Base-by-base conservation (phyloP, 2,888 invertebrate genomes). In the Protodeltote pygarga region DNA sequence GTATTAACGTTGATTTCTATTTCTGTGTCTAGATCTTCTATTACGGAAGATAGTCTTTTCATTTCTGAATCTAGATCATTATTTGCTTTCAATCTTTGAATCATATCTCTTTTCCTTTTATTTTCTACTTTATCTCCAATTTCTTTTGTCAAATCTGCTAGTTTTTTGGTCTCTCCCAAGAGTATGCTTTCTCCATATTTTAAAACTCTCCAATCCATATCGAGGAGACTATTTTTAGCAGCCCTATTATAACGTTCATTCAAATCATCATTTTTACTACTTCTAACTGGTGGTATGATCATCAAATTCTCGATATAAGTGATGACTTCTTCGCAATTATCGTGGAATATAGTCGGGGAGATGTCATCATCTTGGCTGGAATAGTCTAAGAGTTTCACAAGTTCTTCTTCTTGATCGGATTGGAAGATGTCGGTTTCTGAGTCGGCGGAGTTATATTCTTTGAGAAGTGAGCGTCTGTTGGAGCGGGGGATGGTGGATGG, bases 331-430 rank as follows among this genome's bases (percentile, higher is more conserved):
- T 91, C 91, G 35, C 91, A 90, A 41, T 88, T 87, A 47, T 91
- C 92, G 46, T 89, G 83, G 62, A 90, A 91, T 61, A 91, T 81
- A 20, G 87, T 83, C 0, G 91, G 88, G 2, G 91, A 91, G 9
- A 92, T 81, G 59, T 93, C 94, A 61, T 94, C 93, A 59, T 94
- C 94, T 75, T 94, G 94, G 64, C 94, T 93, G 67, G 94, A 94
- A 81, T 94, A 94, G 87, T 95, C 95, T 68, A 95, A 91, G 71
- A 96, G 94, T 71, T 95, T 94, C 72, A 96, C 90, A 33, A 96
- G 92, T 85, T 96, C 96, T 65, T 96, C 96, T 77, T 96, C 96
- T 85, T 95, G 95, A 80, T 96, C 95, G 11, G 96, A 96, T 79
- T 95, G 94, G 92, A 95, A 95, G 92, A 95, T 93, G 79, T 96